Base-by-base conservation (phyloP, 2,113 vertebrate species). In the Diphyllodes magnificus region DNA sequence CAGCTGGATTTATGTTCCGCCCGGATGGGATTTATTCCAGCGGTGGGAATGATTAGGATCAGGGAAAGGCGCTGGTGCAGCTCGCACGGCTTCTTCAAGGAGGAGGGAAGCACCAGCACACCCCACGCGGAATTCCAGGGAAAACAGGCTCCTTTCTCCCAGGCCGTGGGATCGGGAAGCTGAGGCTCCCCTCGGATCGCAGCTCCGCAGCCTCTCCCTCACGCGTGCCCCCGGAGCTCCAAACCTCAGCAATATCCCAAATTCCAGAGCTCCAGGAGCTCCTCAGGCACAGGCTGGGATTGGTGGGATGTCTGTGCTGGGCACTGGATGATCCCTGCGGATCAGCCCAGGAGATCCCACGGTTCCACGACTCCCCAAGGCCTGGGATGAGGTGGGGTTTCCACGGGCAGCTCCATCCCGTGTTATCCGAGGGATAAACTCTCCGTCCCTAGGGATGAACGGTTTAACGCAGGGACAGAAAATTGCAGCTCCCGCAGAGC, bases 1-100 rank as follows among this genome's bases (percentile, higher is more conserved):
- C 93, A 79, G 79, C 35, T 76, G 95, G 70, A 70, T 87, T 89
- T 53, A 23, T 69, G 87, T 27, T 7, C 83, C 50, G 45, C 28
- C 50, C 39, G 59, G 54, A 72, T 53, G 63, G 35, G 64, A 65
- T 95, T 93, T 49, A 83, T 86, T n/a, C 40, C n/a, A n/a, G 54
- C n/a, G 13, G 37, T 72, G 91, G 89, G 61, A 72, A 33, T 60
- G 75, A 39, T 86, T 37, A 69, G 68, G 49, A n/a, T 86, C 50
- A 31, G 79, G 60, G 15, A 66, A 59, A 68, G 44, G 3, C 30
- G 1, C 49, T 54, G 49, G n/a, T 49, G 50, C 30, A 15, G 21
- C 50, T 85, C 71, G 20, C 61, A 27, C 0, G 0, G 1, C 44
- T 59, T 4, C 49, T 60, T 22, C 44, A 1, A 2, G 49, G 82